Evolutionary conservation across 2,888 invertebrate genomes (phyloP), one percentile per base, ranked within the genome.

Genomic region (Poecilobothrus nobilitatus): DNA sequence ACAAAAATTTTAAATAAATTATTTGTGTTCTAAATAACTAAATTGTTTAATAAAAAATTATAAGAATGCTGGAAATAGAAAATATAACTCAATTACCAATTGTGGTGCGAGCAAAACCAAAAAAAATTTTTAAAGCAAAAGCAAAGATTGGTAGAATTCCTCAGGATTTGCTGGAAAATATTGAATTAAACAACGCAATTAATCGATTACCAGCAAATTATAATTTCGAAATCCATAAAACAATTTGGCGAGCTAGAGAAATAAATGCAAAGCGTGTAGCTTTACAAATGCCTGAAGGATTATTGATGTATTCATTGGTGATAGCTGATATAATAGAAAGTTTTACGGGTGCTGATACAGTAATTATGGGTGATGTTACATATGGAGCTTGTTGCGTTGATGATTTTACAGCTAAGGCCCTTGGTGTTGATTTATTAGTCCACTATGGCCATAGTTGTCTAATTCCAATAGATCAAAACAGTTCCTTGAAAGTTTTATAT

Each of bases 301-400:
- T 99, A 7, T 84, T 97, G 22, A 85, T 99, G 84, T 99, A 92
- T 83, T 90, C 98, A 0, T 93, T 95, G 71, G 90, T 93, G 3
- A 89, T 99, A 70, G 90, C 94, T 72, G 97, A 98, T 79, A 95
- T 99, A 72, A 89, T 97, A 74, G 91, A 94, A 80, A 86, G 87
- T 68, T 95, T 95, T 78, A 94, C 95, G 2, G 88, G 87, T 53
- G 94, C 94, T 2, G 96, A 97, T 75, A 91, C 92, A 0, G 87
- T 98, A 66, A 96, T 99, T 71, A 95, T 99, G 95, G 98, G 96
- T 9, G 99, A 99, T 83, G 97, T 99, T 20, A 98, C 99, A 0
- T 99, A 99, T 78, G 99, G 99, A 61, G 99, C 99, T 0, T 99
- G 99, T 80, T 99, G 99, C 80, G 90, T 99, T 15, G 99, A 99